Conservation (phyloP, 2,888 invertebrate genomes). For the Sipha maydis region DNA sequence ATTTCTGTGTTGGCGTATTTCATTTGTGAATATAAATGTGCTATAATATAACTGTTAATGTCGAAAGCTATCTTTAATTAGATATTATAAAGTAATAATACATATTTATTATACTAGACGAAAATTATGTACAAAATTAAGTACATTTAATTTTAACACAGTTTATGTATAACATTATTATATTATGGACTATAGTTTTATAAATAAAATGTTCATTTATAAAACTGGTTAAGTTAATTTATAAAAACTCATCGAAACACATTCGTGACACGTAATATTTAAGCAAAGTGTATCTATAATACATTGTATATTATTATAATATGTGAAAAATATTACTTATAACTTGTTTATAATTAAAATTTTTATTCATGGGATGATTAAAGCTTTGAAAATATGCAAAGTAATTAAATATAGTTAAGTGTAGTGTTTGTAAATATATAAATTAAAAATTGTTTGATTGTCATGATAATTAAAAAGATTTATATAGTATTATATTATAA, state of each 20-base stretch:
- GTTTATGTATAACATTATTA: too few relatives aligned
- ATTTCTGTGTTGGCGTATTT: constrained; percentile 46
- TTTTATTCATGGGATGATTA: background rate
- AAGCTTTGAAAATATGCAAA: too few relatives aligned
- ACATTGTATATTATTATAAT: background rate
- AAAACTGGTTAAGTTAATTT: background rate
- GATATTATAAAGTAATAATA: constrained; percentile 3
- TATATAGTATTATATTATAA: too few relatives aligned
- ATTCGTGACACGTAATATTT: background rate
- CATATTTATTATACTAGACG: background rate
- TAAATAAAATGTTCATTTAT: constrained; percentile 10
- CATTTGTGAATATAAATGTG: constrained; percentile 8
- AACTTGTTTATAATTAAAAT: background rate
- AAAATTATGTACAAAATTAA: background rate
- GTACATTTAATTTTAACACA: too few relatives aligned
- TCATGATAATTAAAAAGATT: background rate
- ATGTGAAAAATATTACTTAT: background rate
- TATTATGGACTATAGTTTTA: too few relatives aligned
- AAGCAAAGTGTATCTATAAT: background rate
- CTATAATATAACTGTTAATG: background rate
- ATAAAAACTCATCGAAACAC: background rate
- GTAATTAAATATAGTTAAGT: background rate
- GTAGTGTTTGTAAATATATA: background rate
- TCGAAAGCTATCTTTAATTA: background rate
- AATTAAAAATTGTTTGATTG: background rate